A percentile compares a stretch with the other conserved stretches of the same genome.
Evolutionary conservation across 2,797 vertebrate genomes (phyloP).

Genomic region (Leptoclinus maculatus): DNA sequence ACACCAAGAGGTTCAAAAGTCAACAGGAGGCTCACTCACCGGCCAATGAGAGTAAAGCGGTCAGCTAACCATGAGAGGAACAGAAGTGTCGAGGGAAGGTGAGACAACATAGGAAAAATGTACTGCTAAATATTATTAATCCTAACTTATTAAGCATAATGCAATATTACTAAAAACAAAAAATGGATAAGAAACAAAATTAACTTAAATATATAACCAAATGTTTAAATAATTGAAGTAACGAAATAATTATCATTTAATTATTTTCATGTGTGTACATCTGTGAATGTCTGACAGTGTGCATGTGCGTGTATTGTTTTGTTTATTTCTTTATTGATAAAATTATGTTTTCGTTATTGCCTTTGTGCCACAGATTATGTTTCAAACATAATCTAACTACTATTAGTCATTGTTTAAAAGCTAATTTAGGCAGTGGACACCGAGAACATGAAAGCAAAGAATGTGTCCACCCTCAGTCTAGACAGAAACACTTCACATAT

Average conservation of each 20-base stretch:
- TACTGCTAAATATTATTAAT: conserved; percentile 31
- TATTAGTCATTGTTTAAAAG: conserved; percentile 5
- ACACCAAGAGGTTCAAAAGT: conserved; percentile 72
- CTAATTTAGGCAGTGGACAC: conserved; percentile 2
- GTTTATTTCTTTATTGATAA: neutral
- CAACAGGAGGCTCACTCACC: conserved; percentile 84
- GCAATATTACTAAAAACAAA: conserved; percentile 11
- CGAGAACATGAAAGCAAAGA: conserved; percentile 13
- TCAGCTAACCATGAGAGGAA: conserved; percentile 91
- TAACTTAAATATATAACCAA: conserved; percentile 10
- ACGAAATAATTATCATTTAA: conserved; percentile 10
- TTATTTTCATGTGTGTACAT: conserved; percentile 25
- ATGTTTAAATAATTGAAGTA: conserved; percentile 29
- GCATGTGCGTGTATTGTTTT: neutral
- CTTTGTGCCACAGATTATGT: conserved; percentile 31
- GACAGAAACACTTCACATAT: conserved; percentile 47
- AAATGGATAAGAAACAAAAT: neutral
- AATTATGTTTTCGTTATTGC: conserved; percentile 24
- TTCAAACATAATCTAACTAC: conserved; percentile 16
- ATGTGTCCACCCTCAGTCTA: conserved; percentile 11
- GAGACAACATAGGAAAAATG: conserved; percentile 91
- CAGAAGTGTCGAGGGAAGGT: conserved; percentile 87
- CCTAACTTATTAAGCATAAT: conserved; percentile 11
- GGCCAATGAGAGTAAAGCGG: conserved; percentile 95
- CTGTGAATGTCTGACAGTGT: conserved; percentile 17